A percentile compares a stretch with the other conserved stretches of the same genome.
Conservation (phyloP, 2,888 invertebrate genomes). For the Alloscopus bannaensis region DNA sequence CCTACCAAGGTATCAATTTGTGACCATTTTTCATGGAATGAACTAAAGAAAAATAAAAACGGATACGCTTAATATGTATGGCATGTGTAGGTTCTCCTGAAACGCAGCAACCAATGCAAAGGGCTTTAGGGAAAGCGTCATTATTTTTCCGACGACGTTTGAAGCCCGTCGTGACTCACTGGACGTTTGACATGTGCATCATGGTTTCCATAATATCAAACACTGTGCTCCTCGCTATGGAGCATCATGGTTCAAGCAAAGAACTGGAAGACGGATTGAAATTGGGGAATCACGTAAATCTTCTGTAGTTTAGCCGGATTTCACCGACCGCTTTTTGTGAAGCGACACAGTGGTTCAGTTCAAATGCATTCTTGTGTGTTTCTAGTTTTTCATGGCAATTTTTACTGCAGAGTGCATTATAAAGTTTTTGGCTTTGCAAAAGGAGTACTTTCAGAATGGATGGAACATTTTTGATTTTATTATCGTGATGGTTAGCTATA, state of each 20-base stretch:
- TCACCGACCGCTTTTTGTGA: not conserved
- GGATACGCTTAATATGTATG: not conserved
- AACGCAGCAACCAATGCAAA: no score
- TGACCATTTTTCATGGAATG: no score
- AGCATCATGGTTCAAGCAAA: conserved; percentile 96
- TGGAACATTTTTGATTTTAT: conserved; percentile 98
- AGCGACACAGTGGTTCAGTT: not conserved
- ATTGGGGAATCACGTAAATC: conserved; percentile 90
- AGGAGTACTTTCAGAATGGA: conserved; percentile 93
- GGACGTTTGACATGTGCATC: conserved; percentile 94
- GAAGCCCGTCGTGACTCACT: conserved; percentile 87
- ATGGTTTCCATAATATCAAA: conserved; percentile 96
- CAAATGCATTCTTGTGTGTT: conserved; percentile 70
- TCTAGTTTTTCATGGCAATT: conserved; percentile 95
- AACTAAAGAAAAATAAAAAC: conserved; percentile 12
- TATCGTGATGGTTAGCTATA: conserved; percentile 93
- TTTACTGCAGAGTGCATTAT: conserved; percentile 96
- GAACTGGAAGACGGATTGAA: conserved; percentile 77
- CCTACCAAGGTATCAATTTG: no score
- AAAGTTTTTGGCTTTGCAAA: conserved; percentile 94
- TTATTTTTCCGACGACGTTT: conserved; percentile 69
- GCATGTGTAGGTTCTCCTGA: no score
- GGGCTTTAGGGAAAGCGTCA: conserved; percentile 38
- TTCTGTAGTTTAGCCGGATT: not conserved
- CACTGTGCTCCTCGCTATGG: conserved; percentile 93